Evolutionary conservation across 2,888 invertebrate genomes (phyloP).

Genomic region (Diplazon laetatorius): DNA sequence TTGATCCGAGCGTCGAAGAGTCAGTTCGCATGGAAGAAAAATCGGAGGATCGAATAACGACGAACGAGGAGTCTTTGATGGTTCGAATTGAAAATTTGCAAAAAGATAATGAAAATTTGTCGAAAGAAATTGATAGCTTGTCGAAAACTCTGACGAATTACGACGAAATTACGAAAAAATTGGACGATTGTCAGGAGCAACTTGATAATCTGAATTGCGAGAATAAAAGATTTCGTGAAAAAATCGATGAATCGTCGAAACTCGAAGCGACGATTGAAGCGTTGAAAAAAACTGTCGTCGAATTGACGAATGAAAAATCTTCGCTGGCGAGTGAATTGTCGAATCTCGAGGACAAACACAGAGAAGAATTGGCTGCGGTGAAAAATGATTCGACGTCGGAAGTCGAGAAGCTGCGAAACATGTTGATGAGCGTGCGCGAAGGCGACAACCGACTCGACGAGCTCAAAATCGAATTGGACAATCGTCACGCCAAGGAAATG

Average conservation of each 20-base stretch:
- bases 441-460: slow-evolving; percentile 85
- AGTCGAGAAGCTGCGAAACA: slow-evolving; percentile 84
- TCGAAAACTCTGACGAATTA: slow-evolving; percentile 49
- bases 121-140: slow-evolving; percentile 65
- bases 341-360: slow-evolving; percentile 66
- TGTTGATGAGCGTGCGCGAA: slow-evolving; percentile 85
- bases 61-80: slow-evolving; percentile 26
- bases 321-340: slow-evolving; percentile 69
- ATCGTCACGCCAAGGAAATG: slow-evolving; percentile 89
- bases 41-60: slow-evolving; percentile 2
- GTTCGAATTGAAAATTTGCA: slow-evolving; percentile 33
- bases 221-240: slow-evolving; percentile 66
- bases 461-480: slow-evolving; percentile 84
- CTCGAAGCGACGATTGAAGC: slow-evolving; percentile 61
- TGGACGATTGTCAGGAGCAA: slow-evolving; percentile 64
- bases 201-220: slow-evolving; percentile 67
- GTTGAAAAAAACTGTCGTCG: slow-evolving; percentile 67
- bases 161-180: slow-evolving; percentile 68
- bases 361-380: slow-evolving; percentile 71
- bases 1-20: slow-evolving; percentile 33
- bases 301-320: slow-evolving; percentile 72
- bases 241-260: slow-evolving; percentile 67
- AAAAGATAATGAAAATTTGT: slow-evolving; percentile 56
- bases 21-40: slow-evolving; percentile 24
- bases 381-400: slow-evolving; percentile 76